Evolutionary conservation across 2,113 vertebrate species (phyloP).

Genomic region (Diphyllodes magnificus): DNA sequence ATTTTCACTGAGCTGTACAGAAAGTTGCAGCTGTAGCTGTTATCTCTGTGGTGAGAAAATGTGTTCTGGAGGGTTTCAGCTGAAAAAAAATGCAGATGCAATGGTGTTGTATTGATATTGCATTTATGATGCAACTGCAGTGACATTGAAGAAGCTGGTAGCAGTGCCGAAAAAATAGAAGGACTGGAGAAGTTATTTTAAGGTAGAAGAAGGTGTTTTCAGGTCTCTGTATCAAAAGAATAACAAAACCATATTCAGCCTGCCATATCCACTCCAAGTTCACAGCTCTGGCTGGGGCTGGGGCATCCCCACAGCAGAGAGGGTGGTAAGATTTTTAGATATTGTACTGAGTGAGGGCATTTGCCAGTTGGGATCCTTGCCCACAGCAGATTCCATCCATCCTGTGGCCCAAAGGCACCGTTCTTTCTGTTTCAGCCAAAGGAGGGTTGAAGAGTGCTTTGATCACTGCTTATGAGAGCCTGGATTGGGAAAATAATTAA

Average conservation of each 20-base stretch:
- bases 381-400: neutral
- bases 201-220: neutral
- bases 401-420: accelerated
- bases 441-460: neutral
- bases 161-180: neutral
- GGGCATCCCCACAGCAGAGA: neutral
- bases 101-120: neutral
- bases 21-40: neutral
- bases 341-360: neutral
- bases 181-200: neutral
- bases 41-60: neutral
- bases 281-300: neutral
- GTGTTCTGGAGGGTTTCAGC: neutral
- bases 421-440: neutral
- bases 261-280: accelerated
- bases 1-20: neutral
- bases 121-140: neutral
- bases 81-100: neutral
- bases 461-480: neutral
- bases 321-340: neutral
- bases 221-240: neutral
- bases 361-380: neutral
- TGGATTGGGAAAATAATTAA: neutral
- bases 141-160: neutral
- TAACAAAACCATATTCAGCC: neutral